A percentile compares a stretch with the other conserved stretches of the same genome.
Evolutionary conservation across 2,113 vertebrate genomes (phyloP).

Genomic region (Hydropotes inermis): DNA sequence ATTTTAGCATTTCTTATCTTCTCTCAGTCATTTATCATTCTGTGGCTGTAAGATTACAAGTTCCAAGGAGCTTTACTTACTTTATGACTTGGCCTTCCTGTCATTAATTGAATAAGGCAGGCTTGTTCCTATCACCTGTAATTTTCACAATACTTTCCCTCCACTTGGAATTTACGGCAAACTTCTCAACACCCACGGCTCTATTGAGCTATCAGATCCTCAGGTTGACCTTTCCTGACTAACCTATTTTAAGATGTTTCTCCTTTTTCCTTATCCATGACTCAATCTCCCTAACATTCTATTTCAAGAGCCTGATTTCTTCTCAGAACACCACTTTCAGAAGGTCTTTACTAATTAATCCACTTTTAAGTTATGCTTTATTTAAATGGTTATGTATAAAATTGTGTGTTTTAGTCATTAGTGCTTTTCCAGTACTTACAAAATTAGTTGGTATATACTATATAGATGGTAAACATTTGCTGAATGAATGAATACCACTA

Average conservation of each 20-base stretch:
- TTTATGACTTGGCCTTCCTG: background rate
- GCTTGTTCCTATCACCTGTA: background rate
- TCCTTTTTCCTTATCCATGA: background rate
- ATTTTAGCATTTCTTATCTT: slow-evolving; percentile 8
- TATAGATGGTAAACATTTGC: background rate
- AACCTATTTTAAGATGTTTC: background rate
- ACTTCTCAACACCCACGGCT: background rate
- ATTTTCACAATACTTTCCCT: background rate
- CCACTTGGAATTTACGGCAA: background rate
- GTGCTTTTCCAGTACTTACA: background rate
- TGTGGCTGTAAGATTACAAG: background rate
- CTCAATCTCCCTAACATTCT: background rate
- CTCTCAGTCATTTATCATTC: background rate
- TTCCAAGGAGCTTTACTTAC: background rate
- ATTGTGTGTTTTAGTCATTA: background rate
- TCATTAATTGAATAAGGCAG: background rate
- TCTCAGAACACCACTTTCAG: background rate
- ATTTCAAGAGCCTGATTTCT: background rate
- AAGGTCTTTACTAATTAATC: background rate
- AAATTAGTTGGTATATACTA: background rate
- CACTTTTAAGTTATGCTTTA: background rate
- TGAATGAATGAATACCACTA: background rate
- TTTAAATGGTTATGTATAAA: background rate
- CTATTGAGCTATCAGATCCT: background rate
- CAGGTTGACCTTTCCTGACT: background rate